Evolutionary conservation across 2,113 vertebrate species (phyloP).

Genomic region (Solenodon paradoxus): DNA sequence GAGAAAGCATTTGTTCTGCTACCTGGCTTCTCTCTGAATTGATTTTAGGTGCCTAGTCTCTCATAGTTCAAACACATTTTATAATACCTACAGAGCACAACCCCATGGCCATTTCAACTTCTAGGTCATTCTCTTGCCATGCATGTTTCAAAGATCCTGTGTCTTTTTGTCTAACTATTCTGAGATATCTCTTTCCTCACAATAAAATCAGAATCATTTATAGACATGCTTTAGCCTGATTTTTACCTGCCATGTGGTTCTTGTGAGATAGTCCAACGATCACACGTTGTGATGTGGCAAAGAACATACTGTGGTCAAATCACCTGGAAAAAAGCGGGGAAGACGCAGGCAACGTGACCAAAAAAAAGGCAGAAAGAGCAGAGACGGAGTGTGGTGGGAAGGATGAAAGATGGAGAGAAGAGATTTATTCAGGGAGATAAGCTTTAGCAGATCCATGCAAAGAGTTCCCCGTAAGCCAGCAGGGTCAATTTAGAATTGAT

Average conservation of each 20-base stretch:
- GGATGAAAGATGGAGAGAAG: neutral
- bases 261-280: slow-evolving; percentile 10
- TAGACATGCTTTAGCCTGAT: neutral
- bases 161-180: slow-evolving; percentile 13
- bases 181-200: slow-evolving; percentile 3
- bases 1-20: slow-evolving; percentile 15
- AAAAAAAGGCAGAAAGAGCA: neutral
- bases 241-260: neutral
- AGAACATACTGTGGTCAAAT: neutral
- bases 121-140: neutral
- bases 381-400: neutral
- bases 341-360: neutral
- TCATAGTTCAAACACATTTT: slow-evolving; percentile 36
- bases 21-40: neutral
- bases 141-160: neutral
- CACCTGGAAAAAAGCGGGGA: neutral
- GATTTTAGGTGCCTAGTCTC: slow-evolving; percentile 9
- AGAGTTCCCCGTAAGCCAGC: slow-evolving; percentile 72
- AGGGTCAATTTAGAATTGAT: slow-evolving; percentile 78
- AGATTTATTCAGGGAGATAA: slow-evolving; percentile 62
- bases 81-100: neutral
- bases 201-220: slow-evolving; percentile 7
- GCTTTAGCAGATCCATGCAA: slow-evolving; percentile 52
- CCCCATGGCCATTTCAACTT: neutral
- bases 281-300: neutral